Conservation (phyloP, 2,113 vertebrate species). For the Entosphenus tridentatus region DNA sequence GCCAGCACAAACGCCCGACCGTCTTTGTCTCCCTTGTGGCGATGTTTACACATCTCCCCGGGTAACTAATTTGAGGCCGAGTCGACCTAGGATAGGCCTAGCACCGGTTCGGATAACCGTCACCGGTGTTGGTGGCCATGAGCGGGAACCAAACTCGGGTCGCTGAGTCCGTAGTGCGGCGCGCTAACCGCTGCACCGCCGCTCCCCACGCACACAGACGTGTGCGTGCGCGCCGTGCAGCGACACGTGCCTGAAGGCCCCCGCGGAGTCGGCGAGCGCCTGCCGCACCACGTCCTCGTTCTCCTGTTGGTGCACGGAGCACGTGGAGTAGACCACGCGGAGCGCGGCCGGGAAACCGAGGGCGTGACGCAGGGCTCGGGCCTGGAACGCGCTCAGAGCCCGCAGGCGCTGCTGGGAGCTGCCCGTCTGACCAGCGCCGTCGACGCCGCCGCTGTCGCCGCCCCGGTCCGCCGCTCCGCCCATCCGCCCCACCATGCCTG, state of each 20-base stretch:
- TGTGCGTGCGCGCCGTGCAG: background rate
- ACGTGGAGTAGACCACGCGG: conserved; percentile 69
- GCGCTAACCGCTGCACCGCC: background rate
- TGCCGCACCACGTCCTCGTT: conserved; percentile 51
- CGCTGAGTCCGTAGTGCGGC: background rate
- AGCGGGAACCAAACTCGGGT: background rate
- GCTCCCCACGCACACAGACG: background rate
- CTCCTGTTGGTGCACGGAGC: conserved; percentile 58
- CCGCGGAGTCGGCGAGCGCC: conserved; percentile 27
- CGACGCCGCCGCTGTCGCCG: too few relatives aligned
- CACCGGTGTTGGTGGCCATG: background rate
- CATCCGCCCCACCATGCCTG: conserved; percentile 45
- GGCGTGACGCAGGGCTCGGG: conserved; percentile 33
- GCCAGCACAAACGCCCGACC: too few relatives aligned
- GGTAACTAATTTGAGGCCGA: background rate
- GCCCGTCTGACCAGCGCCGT: background rate
- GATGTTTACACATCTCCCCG: too few relatives aligned
- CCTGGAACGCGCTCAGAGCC: conserved; percentile 52
- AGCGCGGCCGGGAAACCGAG: conserved; percentile 43
- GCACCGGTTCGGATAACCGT: background rate
- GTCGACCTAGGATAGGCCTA: background rate
- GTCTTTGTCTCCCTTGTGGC: too few relatives aligned
- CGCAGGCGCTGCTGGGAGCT: conserved; percentile 23
- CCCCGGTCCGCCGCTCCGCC: conserved; percentile 13
- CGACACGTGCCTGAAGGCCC: conserved; percentile 31